Evolutionary conservation across 1,140 invertebrate species (phyloP), one percentile per base, ranked within the genome.

Genomic region (Pararge aegeria): DNA sequence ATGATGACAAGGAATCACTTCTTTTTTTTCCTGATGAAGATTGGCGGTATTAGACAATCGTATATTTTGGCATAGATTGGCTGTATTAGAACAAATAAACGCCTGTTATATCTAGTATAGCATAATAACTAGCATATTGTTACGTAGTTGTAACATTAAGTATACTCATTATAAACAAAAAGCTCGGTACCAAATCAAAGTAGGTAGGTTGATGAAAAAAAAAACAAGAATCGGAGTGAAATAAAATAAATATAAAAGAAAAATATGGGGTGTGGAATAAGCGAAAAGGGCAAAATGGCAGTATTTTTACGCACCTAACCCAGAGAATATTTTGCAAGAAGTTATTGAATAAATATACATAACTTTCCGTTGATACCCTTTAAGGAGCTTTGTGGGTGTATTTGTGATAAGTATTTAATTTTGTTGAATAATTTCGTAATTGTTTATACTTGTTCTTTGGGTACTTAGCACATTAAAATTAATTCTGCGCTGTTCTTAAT

Each of bases 291-390:
- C 70, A 77, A 77, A 70, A 74, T 70, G 16, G 13, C 38, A 16
- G 70, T 69, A 79, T 74, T 79, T 75, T 77, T 72, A 73, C 63
- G 51, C 70, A 73, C 69, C 60, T 68, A 73, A 78, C 42, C 15
- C 19, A 46, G 42, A 48, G 73, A 77, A 75, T 78, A 80, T 83
- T 79, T 80, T 78, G 7, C 60, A 72, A 69, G 66, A 66, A 74
- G 75, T 58, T 81, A 85, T 85, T 85, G 80, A 85, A 85, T 85
- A 85, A 85, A 85, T 83, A 85, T 83, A 85, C 80, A 83, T 83
- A 83, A 81, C 81, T 77, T 79, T 66, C 59, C 66, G 76, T 71
- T 74, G 74, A 78, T 78, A 70, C 64, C 69, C 72, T 70, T 55
- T 69, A 78, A 82, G 56, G 68, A 70, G 78, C 66, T 80, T 79